Conservation (phyloP, 1,140 invertebrate species). For the Danaus plexippus region DNA sequence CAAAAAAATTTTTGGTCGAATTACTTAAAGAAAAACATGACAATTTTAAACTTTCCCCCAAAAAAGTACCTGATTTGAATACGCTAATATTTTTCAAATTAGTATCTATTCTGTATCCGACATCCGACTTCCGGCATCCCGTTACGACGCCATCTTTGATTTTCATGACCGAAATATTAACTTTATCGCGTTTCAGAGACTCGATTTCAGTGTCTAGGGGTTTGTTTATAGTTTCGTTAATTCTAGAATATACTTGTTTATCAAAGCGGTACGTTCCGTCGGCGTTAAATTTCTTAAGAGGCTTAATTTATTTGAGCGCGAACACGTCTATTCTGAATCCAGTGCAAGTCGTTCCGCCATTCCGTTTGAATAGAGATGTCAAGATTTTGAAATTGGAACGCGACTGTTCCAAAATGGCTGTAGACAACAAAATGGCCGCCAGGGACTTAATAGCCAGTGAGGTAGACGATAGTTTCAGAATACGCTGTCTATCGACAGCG, state of each 20-base stretch:
- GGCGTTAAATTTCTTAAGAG: constrained; percentile 82
- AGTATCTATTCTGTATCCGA: constrained; percentile 83
- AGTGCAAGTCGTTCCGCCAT: constrained; percentile 77
- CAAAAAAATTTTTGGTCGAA: constrained; percentile 77
- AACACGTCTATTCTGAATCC: constrained; percentile 72
- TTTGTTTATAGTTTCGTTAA: constrained; percentile 81
- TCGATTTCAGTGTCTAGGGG: constrained; percentile 81
- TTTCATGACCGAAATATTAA: constrained; percentile 87
- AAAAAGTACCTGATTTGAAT: constrained; percentile 79
- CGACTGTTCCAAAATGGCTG: constrained; percentile 53
- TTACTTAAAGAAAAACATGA: constrained; percentile 83
- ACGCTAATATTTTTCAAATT: constrained; percentile 86
- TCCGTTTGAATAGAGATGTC: constrained; percentile 71
- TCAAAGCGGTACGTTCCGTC: constrained; percentile 88
- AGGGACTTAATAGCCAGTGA: constrained; percentile 71
- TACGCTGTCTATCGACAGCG: constrained; percentile 70
- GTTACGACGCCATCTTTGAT: constrained; percentile 87
- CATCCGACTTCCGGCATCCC: constrained; percentile 90
- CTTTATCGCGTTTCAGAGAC: constrained; percentile 74
- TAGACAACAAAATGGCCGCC: constrained; percentile 43
- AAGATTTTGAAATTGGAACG: constrained; percentile 73
- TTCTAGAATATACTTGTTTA: constrained; percentile 84
- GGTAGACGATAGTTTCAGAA: constrained; percentile 75
- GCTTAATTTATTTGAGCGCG: constrained; percentile 77
- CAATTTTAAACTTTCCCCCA: constrained; percentile 75